Evolutionary conservation across 1,140 invertebrate genomes (phyloP), one percentile per base, ranked within the genome.

Genomic region (Trachymyrmex cornetzi): DNA sequence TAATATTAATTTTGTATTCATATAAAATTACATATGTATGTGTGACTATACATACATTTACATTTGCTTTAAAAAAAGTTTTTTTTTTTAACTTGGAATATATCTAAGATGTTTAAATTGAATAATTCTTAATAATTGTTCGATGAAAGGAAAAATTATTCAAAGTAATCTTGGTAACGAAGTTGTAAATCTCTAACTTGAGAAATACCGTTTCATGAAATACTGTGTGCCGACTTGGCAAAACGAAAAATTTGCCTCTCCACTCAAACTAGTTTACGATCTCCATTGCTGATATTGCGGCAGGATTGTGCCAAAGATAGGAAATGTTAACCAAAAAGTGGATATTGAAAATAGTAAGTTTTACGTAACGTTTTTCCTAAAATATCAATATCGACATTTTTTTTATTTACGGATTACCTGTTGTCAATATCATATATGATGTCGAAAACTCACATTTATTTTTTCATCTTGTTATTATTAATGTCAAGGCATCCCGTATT

Each of bases 181-280:
- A 74, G 27, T 74, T 34, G 67, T 48, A 38, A n/a, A 24, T 71
- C 48, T 74, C 12, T 48, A 44, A 38, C 27, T 84, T 74, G 80
- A 63, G 80, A 74, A 84, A 74, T 69, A 84, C 38, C 74, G 80
- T 84, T 61, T 19, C 24, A 16, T 24, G 14, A 38, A 84, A 74
- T 74, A 44, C 1, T 44, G 80, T 48, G 55, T 67, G 67, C 67
- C 55, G 55, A 84, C 55, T 84, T 74, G 38, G 69, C 27, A 75
- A 74, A 74, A 82, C 55, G 67, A 82, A 82, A 84, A 84, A 74
- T 84, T 82, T 55, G 7, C 24, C 67, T 59, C 53, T 48, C 3
- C 80, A 64, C 67, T 82, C 67, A 82, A 82, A 82, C 80, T 82
- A 82, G 55, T 82, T 82, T 74, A 84, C 38, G 69, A 84, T 71